Evolutionary conservation across 2,113 vertebrate species (phyloP), one percentile per base, ranked within the genome.

Genomic region (Rhinolophus ferrumequinum): DNA sequence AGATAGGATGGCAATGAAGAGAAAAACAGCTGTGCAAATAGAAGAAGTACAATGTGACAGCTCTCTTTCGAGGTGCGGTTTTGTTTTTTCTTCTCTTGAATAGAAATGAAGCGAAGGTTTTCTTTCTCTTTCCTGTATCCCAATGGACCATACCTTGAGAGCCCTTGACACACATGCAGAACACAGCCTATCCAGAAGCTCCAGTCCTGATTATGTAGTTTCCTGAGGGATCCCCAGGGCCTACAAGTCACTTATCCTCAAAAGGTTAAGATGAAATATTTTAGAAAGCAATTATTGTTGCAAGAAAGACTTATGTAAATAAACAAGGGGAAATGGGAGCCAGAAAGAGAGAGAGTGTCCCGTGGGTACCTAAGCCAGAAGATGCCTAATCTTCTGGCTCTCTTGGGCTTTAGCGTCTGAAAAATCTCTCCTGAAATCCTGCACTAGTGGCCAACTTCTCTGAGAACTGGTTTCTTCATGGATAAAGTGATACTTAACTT

Each of bases 211-310:
- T 56, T n/a, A 28, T n/a, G 70, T n/a, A 13, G 54, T 76, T 73
- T 94, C 77, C 70, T 44, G 12, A 0, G 13, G 80, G 26, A 50
- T 60, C 62, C 52, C 52, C 72, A 77, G 16, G 58, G 62, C 5
- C n/a, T 80, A 35, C 21, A n/a, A 58, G 44, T 67, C 47, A 97
- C n/a, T 47, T 85, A 50, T 38, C 24, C 19, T 41, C 66, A 92
- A 89, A 90, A 85, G 30, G 30, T 47, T 89, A 80, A 50, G 52
- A 56, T n/a, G 7, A 85, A 81, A 38, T 76, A 69, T 96, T 91
- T 85, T 52, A 88, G 58, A 75, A 76, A 96, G 90, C 28, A 76
- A 47, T 80, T 58, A 90, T 54, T 47, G 52, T 86, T 58, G 16
- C 24, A 62, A 95, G 35, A 38, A 88, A 89, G 72, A 75, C 33